phyloP scores from a whole-genome alignment of 2,888 invertebrate species.

The Aromia moschata region DNA sequence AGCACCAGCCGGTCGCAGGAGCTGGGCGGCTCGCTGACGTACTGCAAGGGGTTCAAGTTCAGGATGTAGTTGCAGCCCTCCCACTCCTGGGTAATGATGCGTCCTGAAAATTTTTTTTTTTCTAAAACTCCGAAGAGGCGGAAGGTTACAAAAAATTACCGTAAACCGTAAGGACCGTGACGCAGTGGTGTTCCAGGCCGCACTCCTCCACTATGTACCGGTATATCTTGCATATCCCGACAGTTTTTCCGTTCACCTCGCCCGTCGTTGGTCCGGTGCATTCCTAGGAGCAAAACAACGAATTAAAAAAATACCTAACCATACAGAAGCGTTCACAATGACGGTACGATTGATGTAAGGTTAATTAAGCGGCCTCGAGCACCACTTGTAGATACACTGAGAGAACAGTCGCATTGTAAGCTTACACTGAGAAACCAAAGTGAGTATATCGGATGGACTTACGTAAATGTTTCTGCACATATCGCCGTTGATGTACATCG shows the following conservation, averaged over 20 bases:
- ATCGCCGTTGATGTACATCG: slow-evolving; percentile 69
- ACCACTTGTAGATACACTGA: too few relatives aligned
- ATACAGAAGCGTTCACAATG: too few relatives aligned
- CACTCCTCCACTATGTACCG: slow-evolving; percentile 68
- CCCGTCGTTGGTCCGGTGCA: slow-evolving; percentile 66
- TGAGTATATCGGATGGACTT: slow-evolving; percentile 58
- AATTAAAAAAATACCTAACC: too few relatives aligned
- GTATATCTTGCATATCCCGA: slow-evolving; percentile 69
- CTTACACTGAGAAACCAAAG: neutral
- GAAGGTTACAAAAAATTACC: too few relatives aligned
- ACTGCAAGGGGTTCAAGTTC: slow-evolving; percentile 68
- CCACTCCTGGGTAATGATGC: slow-evolving; percentile 72
- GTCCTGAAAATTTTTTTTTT: slow-evolving; percentile 58
- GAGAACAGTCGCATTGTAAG: too few relatives aligned
- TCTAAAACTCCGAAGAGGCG: too few relatives aligned
- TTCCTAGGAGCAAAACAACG: too few relatives aligned
- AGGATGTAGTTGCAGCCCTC: slow-evolving; percentile 67
- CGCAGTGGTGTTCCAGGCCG: slow-evolving; percentile 65
- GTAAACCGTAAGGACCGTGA: slow-evolving; percentile 67
- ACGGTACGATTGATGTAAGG: too few relatives aligned
- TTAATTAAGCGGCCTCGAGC: too few relatives aligned
- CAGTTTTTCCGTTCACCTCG: slow-evolving; percentile 64
- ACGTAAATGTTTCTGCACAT: slow-evolving; percentile 71
- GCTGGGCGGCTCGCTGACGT: slow-evolving; percentile 47
- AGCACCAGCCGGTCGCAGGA: slow-evolving; percentile 61